A percentile compares a stretch with the other conserved stretches of the same genome.
Conservation (phyloP, 1,140 invertebrate species). For the Heliconius hewitsoni region DNA sequence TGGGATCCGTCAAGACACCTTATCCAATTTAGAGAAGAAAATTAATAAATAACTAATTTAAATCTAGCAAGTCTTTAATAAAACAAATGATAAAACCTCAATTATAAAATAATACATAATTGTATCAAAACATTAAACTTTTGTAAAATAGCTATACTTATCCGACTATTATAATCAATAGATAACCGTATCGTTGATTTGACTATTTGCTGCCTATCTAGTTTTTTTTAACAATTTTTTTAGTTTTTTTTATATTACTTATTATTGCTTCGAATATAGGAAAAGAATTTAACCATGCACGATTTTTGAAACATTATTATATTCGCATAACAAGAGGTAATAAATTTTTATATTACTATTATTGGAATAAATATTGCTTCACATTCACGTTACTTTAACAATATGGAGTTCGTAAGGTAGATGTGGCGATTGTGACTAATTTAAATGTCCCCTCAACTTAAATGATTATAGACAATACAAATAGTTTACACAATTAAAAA, state of each 20-base stretch:
- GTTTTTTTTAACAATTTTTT: background rate
- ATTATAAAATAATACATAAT: background rate
- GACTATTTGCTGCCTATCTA: conserved; percentile 13
- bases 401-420: background rate
- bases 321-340: conserved; percentile 4
- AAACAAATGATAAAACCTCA: background rate
- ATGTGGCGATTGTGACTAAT: background rate
- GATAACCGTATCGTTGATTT: background rate
- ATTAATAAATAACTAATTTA: background rate
- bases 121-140: background rate
- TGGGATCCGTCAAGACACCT: background rate
- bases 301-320: background rate
- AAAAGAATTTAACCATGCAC: background rate
- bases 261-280: conserved; percentile 11
- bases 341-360: conserved; percentile 2
- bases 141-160: background rate
- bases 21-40: background rate
- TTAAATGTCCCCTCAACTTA: background rate
- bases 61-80: background rate
- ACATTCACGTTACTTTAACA: background rate
- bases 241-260: background rate
- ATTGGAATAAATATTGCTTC: conserved; percentile 12
- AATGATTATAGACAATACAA: background rate
- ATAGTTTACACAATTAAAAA: background rate
- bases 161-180: background rate